phyloP scores from a whole-genome alignment of 2,113 vertebrate genomes.

The Corythornis vintsioides region DNA sequence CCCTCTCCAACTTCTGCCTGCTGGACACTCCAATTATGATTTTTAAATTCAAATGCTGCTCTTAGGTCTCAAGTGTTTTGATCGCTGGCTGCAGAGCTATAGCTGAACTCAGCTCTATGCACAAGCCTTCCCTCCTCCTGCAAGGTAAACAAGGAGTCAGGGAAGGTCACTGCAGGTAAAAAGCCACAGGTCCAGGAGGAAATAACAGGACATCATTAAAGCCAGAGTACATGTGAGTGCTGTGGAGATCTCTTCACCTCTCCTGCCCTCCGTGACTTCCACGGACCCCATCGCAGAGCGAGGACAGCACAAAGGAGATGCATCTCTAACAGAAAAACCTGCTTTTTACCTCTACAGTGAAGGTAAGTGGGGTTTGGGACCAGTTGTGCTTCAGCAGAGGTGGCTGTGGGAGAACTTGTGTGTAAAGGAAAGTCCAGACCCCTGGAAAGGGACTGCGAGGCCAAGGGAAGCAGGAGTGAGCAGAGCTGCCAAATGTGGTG shows the following conservation, averaged over 20 bases:
- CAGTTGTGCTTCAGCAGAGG: not conserved
- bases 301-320: not conserved
- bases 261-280: not conserved
- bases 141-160: constrained; percentile 34
- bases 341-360: not conserved
- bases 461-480: not conserved
- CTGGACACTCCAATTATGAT: not conserved
- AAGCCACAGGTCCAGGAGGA: not conserved
- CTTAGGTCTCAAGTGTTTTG: constrained; percentile 54
- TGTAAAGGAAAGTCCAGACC: not conserved
- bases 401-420: not conserved
- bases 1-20: constrained; percentile 22
- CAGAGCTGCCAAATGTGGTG: not conserved
- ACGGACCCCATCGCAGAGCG: not conserved
- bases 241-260: constrained; percentile 17
- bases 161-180: constrained; percentile 43
- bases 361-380: not conserved
- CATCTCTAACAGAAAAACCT: not conserved
- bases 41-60: constrained; percentile 30
- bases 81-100: not conserved
- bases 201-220: not conserved
- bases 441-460: not conserved
- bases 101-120: constrained; percentile 1
- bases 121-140: not conserved
- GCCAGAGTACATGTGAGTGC: accelerated